These are phyloP conservation scores for Fregata magnificens DNA, from an alignment of 2,113 vertebrate genomes.

Conservation along the genomic window DNA sequence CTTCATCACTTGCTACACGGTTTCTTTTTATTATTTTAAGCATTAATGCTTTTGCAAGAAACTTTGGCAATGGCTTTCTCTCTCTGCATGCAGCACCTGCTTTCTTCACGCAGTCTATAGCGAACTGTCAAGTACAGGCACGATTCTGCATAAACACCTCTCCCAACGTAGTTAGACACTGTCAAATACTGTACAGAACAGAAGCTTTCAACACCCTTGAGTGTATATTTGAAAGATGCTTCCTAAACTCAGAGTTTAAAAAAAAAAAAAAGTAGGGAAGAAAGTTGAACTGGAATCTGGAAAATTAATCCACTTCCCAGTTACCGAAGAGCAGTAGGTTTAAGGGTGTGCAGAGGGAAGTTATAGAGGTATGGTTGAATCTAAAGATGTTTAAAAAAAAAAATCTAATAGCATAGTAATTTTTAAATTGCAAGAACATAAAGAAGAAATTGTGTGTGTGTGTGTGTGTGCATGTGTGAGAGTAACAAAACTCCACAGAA, in stretches of 20 bases:
- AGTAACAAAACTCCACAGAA: background rate
- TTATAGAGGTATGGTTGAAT: background rate
- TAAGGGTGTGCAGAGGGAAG: background rate
- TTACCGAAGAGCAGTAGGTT: background rate
- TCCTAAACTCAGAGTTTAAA: background rate
- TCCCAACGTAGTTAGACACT: background rate
- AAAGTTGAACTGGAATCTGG: background rate
- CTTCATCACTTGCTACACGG: background rate
- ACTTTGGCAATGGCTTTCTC: background rate
- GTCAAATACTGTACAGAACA: background rate
- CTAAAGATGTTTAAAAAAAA: background rate
- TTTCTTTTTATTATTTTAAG: background rate
- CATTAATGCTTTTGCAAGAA: background rate
- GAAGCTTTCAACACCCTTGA: background rate
- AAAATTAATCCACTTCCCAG: background rate
- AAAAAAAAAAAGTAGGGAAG: background rate
- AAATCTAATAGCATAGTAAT: background rate
- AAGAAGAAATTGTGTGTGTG: background rate
- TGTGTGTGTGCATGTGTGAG: background rate
- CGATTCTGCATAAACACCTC: background rate
- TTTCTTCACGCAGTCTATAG: background rate
- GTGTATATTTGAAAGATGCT: background rate
- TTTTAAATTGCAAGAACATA: background rate
- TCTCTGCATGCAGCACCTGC: background rate
- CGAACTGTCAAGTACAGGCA: background rate